Evolutionary conservation across 2,888 invertebrate species (phyloP).

Genomic region (Rhagophthalmus giganteus): DNA sequence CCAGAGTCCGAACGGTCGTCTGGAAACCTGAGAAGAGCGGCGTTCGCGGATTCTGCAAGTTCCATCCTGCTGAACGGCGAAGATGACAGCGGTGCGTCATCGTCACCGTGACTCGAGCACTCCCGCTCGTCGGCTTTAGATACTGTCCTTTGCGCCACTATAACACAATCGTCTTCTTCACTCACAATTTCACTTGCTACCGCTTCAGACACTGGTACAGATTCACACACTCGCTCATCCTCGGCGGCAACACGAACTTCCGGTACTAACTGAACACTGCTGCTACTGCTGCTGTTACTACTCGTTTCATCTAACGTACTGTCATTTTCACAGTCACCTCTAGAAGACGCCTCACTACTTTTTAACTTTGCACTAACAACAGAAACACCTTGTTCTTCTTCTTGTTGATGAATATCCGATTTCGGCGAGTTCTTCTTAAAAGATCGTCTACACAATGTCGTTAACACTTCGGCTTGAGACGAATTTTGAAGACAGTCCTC

Average conservation of each 20-base stretch:
- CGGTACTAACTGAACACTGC: constrained; percentile 44
- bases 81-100: constrained; percentile 55
- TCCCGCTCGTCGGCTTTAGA: constrained; percentile 48
- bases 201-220: constrained; percentile 37
- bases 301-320: constrained; percentile 43
- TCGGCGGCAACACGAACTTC: constrained; percentile 34
- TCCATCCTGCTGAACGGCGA: constrained; percentile 55
- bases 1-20: constrained; percentile 59
- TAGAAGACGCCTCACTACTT: constrained; percentile 14
- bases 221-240: constrained; percentile 42
- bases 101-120: constrained; percentile 55
- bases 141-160: constrained; percentile 57
- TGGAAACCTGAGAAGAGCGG: constrained; percentile 53
- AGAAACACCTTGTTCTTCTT: constrained; percentile 3
- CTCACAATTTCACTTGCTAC: constrained; percentile 53
- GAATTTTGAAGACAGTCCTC: constrained; percentile 53
- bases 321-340: constrained; percentile 33
- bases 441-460: constrained; percentile 40
- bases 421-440: constrained; percentile 36
- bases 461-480: constrained; percentile 39
- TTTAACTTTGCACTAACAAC: constrained; percentile 9
- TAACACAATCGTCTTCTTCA: constrained; percentile 68
- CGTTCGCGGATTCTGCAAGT: constrained; percentile 47
- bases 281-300: constrained; percentile 43
- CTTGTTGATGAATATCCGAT: constrained; percentile 8